A percentile compares a stretch with the other conserved stretches of the same genome.
Evolutionary conservation across 2,888 invertebrate genomes (phyloP).

Genomic region (Vesta saturnalis): DNA sequence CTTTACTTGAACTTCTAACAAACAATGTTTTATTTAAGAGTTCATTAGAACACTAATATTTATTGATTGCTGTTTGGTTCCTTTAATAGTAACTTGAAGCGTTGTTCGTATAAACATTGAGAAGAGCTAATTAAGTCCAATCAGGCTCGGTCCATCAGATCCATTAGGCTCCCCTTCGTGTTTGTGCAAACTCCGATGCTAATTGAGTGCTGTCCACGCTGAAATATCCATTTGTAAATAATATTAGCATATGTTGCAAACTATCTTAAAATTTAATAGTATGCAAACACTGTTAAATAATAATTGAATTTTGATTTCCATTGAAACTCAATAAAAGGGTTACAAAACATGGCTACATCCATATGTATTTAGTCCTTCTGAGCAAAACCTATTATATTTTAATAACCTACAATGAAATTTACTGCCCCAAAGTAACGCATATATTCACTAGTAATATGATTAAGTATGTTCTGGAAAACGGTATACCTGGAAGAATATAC

Average conservation of each 20-base stretch:
- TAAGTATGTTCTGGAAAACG: background rate
- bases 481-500: background rate
- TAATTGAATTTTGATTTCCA: background rate
- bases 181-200: conserved; percentile 62
- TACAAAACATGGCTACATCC: background rate
- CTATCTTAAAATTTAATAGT: conserved; percentile 17
- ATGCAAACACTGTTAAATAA: background rate
- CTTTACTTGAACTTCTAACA: background rate
- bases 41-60: conserved; percentile 10
- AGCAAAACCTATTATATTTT: background rate
- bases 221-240: conserved; percentile 58
- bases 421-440: background rate
- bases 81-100: conserved; percentile 45
- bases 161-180: conserved; percentile 64
- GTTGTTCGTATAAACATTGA: conserved; percentile 55
- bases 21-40: background rate
- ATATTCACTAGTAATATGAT: no score
- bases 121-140: conserved; percentile 70
- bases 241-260: conserved; percentile 31
- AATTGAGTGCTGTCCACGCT: conserved; percentile 58
- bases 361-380: background rate
- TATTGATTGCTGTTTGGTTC: conserved; percentile 19
- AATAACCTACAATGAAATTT: background rate
- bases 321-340: background rate
- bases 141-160: conserved; percentile 66